phyloP scores from a whole-genome alignment of 1,140 invertebrate genomes.

The Penaeus japonicus region DNA sequence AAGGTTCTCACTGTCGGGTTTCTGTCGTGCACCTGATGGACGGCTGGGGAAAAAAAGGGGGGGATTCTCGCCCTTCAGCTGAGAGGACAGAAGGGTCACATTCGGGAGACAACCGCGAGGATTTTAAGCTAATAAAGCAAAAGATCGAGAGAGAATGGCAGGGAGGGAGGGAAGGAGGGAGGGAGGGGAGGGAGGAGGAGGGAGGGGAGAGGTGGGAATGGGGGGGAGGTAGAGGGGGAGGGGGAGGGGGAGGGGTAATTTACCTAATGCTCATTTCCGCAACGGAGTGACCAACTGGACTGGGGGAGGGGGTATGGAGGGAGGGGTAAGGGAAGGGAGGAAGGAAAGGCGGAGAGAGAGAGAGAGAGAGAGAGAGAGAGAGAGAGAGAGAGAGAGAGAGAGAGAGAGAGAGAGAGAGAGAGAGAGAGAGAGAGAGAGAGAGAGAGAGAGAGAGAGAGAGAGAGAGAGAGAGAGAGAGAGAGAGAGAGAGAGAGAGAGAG shows the following conservation, averaged over 20 bases:
- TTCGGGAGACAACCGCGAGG: not conserved
- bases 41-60: not conserved
- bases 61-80: not conserved
- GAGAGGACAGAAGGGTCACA: not conserved
- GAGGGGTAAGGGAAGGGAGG: not conserved
- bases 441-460: not conserved
- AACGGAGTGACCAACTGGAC: constrained; percentile 23
- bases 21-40: too few species aligned
- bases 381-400: too few species aligned
- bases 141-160: constrained; percentile 33
- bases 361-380: not conserved
- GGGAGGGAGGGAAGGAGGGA: not conserved
- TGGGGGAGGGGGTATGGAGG: not conserved
- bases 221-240: not conserved
- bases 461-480: too few species aligned
- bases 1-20: not conserved
- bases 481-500: too few species aligned
- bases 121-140: constrained; percentile 32
- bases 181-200: not conserved
- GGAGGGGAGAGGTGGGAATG: not conserved
- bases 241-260: constrained; percentile 19
- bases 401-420: not conserved
- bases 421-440: not conserved
- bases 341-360: not conserved
- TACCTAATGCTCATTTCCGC: constrained; percentile 50